Evolutionary conservation across 2,797 vertebrate genomes (phyloP).

Genomic region (Tadarida brasiliensis): DNA sequence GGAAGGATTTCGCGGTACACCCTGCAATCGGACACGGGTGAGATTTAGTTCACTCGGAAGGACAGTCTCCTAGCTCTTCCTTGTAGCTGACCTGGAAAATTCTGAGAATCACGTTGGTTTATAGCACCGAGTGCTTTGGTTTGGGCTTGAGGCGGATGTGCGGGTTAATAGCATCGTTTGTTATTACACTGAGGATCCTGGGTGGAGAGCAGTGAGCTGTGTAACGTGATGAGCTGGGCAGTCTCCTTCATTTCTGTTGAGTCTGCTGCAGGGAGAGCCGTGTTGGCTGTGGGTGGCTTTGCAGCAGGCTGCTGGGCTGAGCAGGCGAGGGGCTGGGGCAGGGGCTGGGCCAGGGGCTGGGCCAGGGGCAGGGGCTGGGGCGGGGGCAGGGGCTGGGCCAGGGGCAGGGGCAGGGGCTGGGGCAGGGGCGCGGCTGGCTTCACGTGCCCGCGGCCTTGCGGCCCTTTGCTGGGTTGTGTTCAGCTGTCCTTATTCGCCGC

Average conservation of each 20-base stretch:
- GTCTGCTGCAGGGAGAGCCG: slow-evolving; percentile 54
- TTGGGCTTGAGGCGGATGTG: slow-evolving; percentile 1
- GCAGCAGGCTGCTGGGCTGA: slow-evolving; percentile 25
- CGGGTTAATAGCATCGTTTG: slow-evolving; percentile 63
- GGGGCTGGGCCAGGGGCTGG: not conserved
- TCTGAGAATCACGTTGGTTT: slow-evolving; percentile 58
- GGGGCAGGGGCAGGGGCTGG: not conserved
- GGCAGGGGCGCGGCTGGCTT: not conserved
- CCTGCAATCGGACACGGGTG: slow-evolving; percentile 61
- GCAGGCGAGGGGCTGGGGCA: not conserved
- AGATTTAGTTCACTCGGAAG: slow-evolving; percentile 59
- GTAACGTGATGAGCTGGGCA: slow-evolving; percentile 37
- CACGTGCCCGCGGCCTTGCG: accelerated
- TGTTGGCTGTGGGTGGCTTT: slow-evolving; percentile 78
- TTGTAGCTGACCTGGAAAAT: slow-evolving; percentile 69
- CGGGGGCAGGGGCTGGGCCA: not conserved
- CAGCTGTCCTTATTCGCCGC: not conserved
- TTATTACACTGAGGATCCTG: slow-evolving; percentile 58
- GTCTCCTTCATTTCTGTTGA: slow-evolving; percentile 75
- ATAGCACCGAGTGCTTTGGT: slow-evolving; percentile 39
- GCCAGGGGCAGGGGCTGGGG: not conserved
- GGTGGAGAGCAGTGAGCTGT: slow-evolving; percentile 69
- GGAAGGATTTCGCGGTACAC: not conserved
- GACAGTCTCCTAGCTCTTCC: slow-evolving; percentile 63
- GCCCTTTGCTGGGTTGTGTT: not conserved